These are phyloP conservation scores for Apodemia hepburni DNA, from an alignment of 2,888 invertebrate genomes.

Conservation along the genomic window DNA sequence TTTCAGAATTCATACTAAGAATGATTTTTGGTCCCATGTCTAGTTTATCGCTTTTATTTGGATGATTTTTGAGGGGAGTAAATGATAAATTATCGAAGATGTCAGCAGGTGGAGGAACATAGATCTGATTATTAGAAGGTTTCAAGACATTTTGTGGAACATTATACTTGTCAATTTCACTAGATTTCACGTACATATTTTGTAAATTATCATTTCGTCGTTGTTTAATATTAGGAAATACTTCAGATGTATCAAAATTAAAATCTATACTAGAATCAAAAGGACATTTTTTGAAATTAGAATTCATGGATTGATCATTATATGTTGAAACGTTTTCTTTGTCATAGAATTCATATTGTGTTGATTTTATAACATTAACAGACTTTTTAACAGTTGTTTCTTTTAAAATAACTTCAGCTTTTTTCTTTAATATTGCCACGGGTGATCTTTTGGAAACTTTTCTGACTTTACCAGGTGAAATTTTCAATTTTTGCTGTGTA, in stretches of 20 bases:
- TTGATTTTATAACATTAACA: slow-evolving; percentile 45
- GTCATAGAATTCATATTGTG: slow-evolving; percentile 44
- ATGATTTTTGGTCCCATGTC: slow-evolving; percentile 61
- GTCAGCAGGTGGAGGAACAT: slow-evolving; percentile 43
- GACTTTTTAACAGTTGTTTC: slow-evolving; percentile 50
- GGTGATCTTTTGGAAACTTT: slow-evolving; percentile 61
- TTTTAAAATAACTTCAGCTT: slow-evolving; percentile 52
- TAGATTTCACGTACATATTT: slow-evolving; percentile 58
- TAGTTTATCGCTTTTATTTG: slow-evolving; percentile 51
- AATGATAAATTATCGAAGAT: slow-evolving; percentile 67
- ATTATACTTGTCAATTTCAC: slow-evolving; percentile 29
- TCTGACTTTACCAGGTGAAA: slow-evolving; percentile 64
- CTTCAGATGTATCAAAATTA: slow-evolving; percentile 62
- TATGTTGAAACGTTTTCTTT: slow-evolving; percentile 50
- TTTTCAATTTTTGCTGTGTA: slow-evolving; percentile 51
- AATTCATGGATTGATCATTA: slow-evolving; percentile 44
- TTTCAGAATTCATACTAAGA: slow-evolving; percentile 59
- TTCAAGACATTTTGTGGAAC: slow-evolving; percentile 47
- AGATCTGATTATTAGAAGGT: slow-evolving; percentile 51
- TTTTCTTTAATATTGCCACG: slow-evolving; percentile 57
- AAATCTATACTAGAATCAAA: slow-evolving; percentile 58
- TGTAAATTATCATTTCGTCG: slow-evolving; percentile 43
- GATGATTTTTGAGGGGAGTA: slow-evolving; percentile 56
- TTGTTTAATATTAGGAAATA: slow-evolving; percentile 58
- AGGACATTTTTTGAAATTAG: slow-evolving; percentile 49